phyloP scores from a whole-genome alignment of 2,888 invertebrate species.

The Pogonocherus hispidulus region DNA sequence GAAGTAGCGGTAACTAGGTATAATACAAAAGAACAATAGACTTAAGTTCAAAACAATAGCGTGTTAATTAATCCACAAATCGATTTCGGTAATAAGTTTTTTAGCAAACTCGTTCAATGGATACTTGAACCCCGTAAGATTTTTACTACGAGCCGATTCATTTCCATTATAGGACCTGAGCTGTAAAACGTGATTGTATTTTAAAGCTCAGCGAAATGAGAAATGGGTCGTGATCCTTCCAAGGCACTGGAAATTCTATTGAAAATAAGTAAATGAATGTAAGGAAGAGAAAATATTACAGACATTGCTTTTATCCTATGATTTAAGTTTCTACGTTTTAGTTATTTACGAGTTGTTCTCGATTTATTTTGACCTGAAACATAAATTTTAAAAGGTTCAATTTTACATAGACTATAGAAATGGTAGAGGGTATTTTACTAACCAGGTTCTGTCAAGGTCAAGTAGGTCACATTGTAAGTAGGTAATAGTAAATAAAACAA shows the following conservation, averaged over 20 bases:
- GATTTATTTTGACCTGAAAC: too few species aligned
- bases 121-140: not conserved
- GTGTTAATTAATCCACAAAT: conserved; percentile 9
- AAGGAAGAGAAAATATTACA: too few species aligned
- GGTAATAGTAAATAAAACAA: too few species aligned
- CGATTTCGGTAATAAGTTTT: conserved; percentile 2
- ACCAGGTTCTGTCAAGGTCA: too few species aligned
- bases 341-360: too few species aligned
- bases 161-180: not conserved
- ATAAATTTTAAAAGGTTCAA: too few species aligned
- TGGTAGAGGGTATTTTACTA: too few species aligned
- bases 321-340: too few species aligned
- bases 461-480: too few species aligned
- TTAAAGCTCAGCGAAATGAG: not conserved
- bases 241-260: not conserved
- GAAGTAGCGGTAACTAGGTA: not conserved
- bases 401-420: too few species aligned
- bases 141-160: not conserved
- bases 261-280: not conserved
- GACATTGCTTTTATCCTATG: too few species aligned
- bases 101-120: not conserved
- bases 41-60: not conserved
- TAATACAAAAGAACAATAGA: conserved; percentile 17
- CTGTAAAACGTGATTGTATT: not conserved
- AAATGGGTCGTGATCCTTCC: not conserved